A percentile compares a stretch with the other conserved stretches of the same genome.
Evolutionary conservation across 2,113 vertebrate species (phyloP).

Genomic region (Lophotis ruficrista): DNA sequence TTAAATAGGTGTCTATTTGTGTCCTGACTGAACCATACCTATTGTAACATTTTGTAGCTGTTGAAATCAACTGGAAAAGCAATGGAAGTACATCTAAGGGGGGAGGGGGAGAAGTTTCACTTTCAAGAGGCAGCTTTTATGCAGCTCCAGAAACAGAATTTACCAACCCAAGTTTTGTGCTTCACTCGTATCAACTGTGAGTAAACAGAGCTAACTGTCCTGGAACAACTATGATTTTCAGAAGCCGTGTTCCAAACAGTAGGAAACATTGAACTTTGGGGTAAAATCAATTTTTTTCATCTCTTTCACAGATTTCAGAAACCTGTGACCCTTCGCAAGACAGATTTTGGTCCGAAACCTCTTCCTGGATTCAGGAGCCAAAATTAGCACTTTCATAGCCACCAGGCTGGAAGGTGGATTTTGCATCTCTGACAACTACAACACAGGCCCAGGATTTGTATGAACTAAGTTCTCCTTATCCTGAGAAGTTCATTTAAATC

Average conservation of each 20-base stretch:
- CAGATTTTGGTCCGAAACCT: not conserved
- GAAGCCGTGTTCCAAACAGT: not conserved
- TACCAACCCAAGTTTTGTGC: not conserved
- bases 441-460: not conserved
- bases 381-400: not conserved
- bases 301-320: not conserved
- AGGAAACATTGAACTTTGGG: not conserved
- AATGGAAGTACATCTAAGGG: not conserved
- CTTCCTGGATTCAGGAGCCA: not conserved
- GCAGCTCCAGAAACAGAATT: not conserved
- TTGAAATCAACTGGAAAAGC: not conserved
- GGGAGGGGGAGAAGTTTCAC: no score
- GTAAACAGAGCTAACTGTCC: not conserved
- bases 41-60: not conserved
- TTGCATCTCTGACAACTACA: not conserved
- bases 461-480: not conserved
- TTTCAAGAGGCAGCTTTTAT: not conserved
- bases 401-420: not conserved
- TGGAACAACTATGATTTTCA: not conserved
- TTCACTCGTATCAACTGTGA: not conserved
- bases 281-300: not conserved
- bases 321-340: not conserved
- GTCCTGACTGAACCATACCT: not conserved
- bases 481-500: not conserved
- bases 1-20: not conserved